Evolutionary conservation across 2,113 vertebrate species (phyloP), one percentile per base, ranked within the genome.

Genomic region (Merops nubicus): DNA sequence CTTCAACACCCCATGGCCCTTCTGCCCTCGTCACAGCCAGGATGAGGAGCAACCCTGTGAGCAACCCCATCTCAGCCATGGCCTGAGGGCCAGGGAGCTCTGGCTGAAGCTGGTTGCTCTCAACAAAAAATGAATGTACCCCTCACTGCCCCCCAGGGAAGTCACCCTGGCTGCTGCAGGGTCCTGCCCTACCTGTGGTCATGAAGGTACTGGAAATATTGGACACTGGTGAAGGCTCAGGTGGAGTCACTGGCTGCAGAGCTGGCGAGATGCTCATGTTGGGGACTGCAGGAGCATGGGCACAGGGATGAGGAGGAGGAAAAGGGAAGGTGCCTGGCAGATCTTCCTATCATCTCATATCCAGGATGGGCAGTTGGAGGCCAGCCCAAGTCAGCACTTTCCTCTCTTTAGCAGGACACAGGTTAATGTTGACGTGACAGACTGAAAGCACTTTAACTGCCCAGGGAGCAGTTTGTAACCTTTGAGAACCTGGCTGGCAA

Each of bases 251-350:
- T 57, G 56, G 17, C 79, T 7, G 3, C 36, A 28, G 23, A 3
- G 1, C 25, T 83, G 47, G 42, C 0, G 0, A n/a, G 59, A 47
- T 0, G 21, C 11, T 50, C 4, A 2, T 0, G 2, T 11, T 43
- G 56, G 15, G 67, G 33, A 22, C 34, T 51, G 40, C 72, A 47
- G 36, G 29, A 75, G 4, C 23, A 38, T 0, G 2, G 60, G 38
- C 19, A 28, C 14, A 33, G 14, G 42, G 50, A 34, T 28, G 19
- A 69, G 17, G 6, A 69, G 17, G 6, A 50, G 47, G 12, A 86
- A 73, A 80, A 38, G 10, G 38, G 29, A 57, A 67, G 29, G 25
- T 73, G 28, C 29, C 25, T 65, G 31, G 40, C 6, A 36, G 54
- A 60, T 16, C 56, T 77, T 62, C 47, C 33, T 17, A 5, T 14